Base-by-base conservation (phyloP, 2,797 vertebrate species). In the Carduelis carduelis region DNA sequence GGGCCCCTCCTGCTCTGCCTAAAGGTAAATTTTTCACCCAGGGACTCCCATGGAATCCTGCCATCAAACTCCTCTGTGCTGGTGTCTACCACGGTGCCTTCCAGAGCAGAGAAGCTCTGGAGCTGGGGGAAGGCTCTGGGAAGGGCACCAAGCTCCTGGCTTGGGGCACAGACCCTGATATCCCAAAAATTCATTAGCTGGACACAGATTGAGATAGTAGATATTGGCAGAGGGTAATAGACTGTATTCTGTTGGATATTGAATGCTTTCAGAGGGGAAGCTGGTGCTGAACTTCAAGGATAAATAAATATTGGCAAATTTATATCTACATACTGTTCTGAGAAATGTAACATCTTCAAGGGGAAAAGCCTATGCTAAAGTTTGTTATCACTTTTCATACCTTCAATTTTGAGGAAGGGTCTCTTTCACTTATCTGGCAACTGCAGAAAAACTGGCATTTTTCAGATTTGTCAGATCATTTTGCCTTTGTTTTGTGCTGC, bases 41-140 rank as follows among this genome's bases (percentile, higher is more conserved):
- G 8, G 4, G 14, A 2, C 16, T 66, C 27, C 81, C 35, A 0
- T 8, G 8, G 15, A 16, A 12, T 2, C 37, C 37, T 2, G 2
- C 52, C 32, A 6, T 4, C 64, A 6, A 1, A 14, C 28, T 17
- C 2, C 71, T 46, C 43, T 5, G 37, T 7, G 11, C 61, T 46
- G n/a, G 0, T 16, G 46, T 26, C 52, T 28, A 53, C 12, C 17
- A 2, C 0, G 5, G 17, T 16, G 44, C 34, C 63, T 57, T n/a
- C 32, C 0, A 0, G 69, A 56, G 22, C 53, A 55, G 53, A 34
- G 53, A 34, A 23, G 19, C 26, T 21, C 66, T 57, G 84, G 59
- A 53, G 46, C 52, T 30, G 87, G 69, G 68, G 27, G 16, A 32
- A 21, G 56, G 3, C 12, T 0, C 55, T 20, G 43, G 53, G 37